Base-by-base conservation (phyloP, 2,888 invertebrate genomes). In the Ophonus ardosiacus region DNA sequence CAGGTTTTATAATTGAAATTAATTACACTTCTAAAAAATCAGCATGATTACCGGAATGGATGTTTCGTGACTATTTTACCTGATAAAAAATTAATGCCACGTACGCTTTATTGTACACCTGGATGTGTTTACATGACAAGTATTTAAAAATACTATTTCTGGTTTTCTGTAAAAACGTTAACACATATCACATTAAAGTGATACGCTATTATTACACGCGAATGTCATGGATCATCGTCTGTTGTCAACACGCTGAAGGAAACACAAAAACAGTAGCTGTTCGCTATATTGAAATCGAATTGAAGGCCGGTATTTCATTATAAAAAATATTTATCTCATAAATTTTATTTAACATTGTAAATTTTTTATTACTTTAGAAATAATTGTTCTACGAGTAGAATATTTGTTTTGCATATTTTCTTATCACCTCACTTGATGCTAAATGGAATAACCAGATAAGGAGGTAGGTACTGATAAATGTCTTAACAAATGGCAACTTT, bases 121-220 rank as follows among this genome's bases (percentile, higher is more conserved):
- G 13, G 13, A 51, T 13, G 43, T 51, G 43, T 51, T 51, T 51
- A 51, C 43, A 51, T 13, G 13, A 0, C 43, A 51, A 51, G 6
- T 51, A 51, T 51, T 51, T 51, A 51, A 8, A 51, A 51, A 8
- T 4, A 51, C 10, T 10, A 51, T 51, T 10, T 2, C 43, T 8
- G 43, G 43, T 51, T 51, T 51, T 13, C 18, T 63, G 63, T 63
- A 63, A 63, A 63, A 63, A 63, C 63, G 24, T 21, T 63, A 63
- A 24, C 63, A 63, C 63, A 63, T 63, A 63, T 63, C 63, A 24
- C 21, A 63, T 63, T 63, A 63, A 63, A 63, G 63, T 24, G 63
- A 63, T 63, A 63, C 21, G 63, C 63, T 63, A 24, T 24, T 63
- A 63, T 63, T 63, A 63, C 21, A 63, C 63, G 24, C 21, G 10